Evolutionary conservation across 2,888 invertebrate species (phyloP), one percentile per base, ranked within the genome.

Genomic region (Leptodirus hochenwartii): DNA sequence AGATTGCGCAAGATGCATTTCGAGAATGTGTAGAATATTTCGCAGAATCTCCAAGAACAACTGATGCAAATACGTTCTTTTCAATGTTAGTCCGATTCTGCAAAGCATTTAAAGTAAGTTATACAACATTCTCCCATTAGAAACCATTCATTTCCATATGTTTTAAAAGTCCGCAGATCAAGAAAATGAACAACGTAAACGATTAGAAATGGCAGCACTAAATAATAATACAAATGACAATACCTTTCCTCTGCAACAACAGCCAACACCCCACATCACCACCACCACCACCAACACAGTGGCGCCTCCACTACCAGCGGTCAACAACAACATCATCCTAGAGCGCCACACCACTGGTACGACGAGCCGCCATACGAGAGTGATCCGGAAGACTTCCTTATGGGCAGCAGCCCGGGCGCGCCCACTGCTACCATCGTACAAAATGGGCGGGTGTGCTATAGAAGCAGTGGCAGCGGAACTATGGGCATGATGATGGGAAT

Each of bases 31-130:
- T 93, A 27, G 93, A 95, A 59, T 96, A 85, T 61, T 98, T 93
- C 61, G 96, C 96, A 13, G 96, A 98, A 62, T 87, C 87, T 44
- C 76, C 88, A 27, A 69, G 82, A 41, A 84, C 85, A 33, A 78
- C 85, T 31, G 88, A 93, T 55, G 91, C 96, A 9, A 88, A 84
- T 52, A 78, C 85, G 31, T 96, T 98, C 71, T 98, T 98, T 64
- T 81, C 91, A 39, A 69, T 93, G 44, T 79, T 98, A 51, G 84
- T 91, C 30, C 64, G 95, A 49, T 96, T 98, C 62, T 75, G 82
- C 46, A 79, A 82, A 53, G 84, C 91, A 46, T 96, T 88, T 54
- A 91, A 90, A 77, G 90, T 90, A 54, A 50, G 37, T 37, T 16
- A n/a, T 20, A 20, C 6, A 20, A 20, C n/a, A 20, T 20, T 20